These are phyloP conservation scores for Tromatobia lineatoria DNA, from an alignment of 2,888 invertebrate genomes.

Conservation along the genomic window DNA sequence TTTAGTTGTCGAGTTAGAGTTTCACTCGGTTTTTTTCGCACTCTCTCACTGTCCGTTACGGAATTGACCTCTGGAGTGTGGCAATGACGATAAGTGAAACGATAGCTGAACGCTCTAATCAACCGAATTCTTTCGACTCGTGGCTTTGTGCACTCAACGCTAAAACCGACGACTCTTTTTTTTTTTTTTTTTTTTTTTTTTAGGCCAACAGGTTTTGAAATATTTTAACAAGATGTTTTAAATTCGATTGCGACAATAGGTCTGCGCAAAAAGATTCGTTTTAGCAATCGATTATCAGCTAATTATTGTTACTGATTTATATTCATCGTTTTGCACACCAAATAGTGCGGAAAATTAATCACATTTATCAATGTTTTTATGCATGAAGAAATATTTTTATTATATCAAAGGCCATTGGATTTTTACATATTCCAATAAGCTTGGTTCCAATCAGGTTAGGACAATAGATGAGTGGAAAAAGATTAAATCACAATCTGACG, in stretches of 20 bases:
- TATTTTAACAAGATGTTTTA: neutral
- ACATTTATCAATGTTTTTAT: too few species aligned
- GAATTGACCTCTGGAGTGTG: constrained; percentile 46
- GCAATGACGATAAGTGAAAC: constrained; percentile 48
- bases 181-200: neutral
- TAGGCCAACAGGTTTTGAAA: neutral
- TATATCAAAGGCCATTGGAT: too few species aligned
- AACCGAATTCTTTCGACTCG: constrained; percentile 19
- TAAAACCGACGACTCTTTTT: neutral
- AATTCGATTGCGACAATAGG: neutral
- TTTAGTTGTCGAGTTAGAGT: neutral
- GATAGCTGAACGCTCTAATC: constrained; percentile 19
- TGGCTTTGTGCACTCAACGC: neutral
- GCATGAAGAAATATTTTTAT: too few species aligned
- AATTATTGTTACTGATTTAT: neutral
- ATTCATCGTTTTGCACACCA: neutral
- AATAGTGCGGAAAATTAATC: neutral
- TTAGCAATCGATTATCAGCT: neutral
- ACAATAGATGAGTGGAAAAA: too few species aligned
- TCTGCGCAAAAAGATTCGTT: neutral
- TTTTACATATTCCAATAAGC: too few species aligned
- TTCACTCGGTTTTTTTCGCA: neutral
- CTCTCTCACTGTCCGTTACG: constrained; percentile 5
- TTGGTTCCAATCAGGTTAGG: too few species aligned
- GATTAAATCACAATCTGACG: too few species aligned